Evolutionary conservation across 2,797 vertebrate genomes (phyloP).

Genomic region (Hoplostethus atlanticus): DNA sequence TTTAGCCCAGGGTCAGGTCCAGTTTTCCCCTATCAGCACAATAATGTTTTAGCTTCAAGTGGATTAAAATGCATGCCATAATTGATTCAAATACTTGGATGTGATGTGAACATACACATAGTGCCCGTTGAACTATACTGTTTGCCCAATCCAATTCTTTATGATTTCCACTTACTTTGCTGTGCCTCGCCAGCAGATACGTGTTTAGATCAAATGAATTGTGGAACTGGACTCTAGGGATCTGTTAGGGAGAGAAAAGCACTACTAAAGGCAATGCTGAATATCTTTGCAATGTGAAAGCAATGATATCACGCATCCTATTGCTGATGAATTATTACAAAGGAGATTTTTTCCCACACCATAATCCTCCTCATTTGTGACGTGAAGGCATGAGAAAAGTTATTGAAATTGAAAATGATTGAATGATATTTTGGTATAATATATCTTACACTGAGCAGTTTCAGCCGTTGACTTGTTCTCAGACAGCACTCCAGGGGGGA

Average conservation of each 20-base stretch:
- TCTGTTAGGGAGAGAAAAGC: constrained; percentile 47
- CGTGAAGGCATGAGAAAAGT: neutral
- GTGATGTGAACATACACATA: neutral
- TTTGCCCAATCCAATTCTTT: neutral
- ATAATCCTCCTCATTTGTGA: neutral
- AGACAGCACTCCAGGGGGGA: constrained; percentile 31
- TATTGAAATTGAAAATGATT: neutral
- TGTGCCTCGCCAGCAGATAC: constrained; percentile 38
- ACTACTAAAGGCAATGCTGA: neutral
- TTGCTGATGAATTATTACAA: neutral
- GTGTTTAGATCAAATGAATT: constrained; percentile 35
- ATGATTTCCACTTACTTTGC: constrained; percentile 56
- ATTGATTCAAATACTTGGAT: neutral
- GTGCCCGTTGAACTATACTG: neutral
- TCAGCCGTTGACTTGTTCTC: constrained; percentile 41
- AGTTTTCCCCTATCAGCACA: neutral
- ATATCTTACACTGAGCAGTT: constrained; percentile 57
- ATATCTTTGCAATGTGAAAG: constrained; percentile 6
- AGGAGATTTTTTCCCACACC: neutral
- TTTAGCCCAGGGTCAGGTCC: neutral
- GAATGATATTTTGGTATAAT: constrained; percentile 12
- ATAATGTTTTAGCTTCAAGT: neutral
- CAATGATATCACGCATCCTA: neutral
- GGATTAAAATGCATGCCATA: neutral
- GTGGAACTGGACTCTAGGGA: constrained; percentile 25